Evolutionary conservation across 2,797 vertebrate genomes (phyloP).

Genomic region (Sebastes cheni): DNA sequence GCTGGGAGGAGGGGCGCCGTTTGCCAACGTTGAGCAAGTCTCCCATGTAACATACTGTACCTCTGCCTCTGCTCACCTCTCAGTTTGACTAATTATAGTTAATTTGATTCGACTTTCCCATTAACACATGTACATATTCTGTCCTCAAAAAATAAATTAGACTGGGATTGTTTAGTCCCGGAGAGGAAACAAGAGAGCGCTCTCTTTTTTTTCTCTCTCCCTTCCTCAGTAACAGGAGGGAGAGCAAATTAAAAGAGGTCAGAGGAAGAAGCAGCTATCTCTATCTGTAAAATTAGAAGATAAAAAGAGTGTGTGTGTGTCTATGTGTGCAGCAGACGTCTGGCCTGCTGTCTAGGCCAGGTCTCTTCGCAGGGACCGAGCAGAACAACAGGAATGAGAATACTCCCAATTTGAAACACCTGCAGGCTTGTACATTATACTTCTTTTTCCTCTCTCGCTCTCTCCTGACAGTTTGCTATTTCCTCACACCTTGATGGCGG

Average conservation of each 20-base stretch:
- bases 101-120: slow-evolving; percentile 85
- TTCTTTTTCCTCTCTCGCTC: slow-evolving; percentile 37
- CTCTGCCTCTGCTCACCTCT: slow-evolving; percentile 73
- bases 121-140: slow-evolving; percentile 87
- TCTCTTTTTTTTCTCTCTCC: slow-evolving; percentile 9
- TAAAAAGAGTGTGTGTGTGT: slow-evolving; percentile 3
- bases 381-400: slow-evolving; percentile 56
- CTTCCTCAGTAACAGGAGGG: slow-evolving; percentile 66
- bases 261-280: slow-evolving; percentile 77
- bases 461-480: slow-evolving; percentile 59
- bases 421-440: slow-evolving; percentile 62
- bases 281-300: slow-evolving; percentile 78
- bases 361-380: slow-evolving; percentile 53
- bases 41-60: slow-evolving; percentile 61
- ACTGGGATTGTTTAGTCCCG: slow-evolving; percentile 88
- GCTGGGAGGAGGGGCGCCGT: slow-evolving; percentile 19
- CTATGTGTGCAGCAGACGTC: slow-evolving; percentile 57
- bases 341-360: slow-evolving; percentile 64
- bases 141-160: slow-evolving; percentile 88
- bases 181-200: slow-evolving; percentile 77
- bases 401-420: slow-evolving; percentile 52
- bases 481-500: slow-evolving; percentile 62
- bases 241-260: slow-evolving; percentile 85
- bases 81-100: slow-evolving; percentile 86
- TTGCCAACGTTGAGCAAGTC: slow-evolving; percentile 61